phyloP scores from a whole-genome alignment of 2,888 invertebrate species.

The Tholera decimalis region DNA sequence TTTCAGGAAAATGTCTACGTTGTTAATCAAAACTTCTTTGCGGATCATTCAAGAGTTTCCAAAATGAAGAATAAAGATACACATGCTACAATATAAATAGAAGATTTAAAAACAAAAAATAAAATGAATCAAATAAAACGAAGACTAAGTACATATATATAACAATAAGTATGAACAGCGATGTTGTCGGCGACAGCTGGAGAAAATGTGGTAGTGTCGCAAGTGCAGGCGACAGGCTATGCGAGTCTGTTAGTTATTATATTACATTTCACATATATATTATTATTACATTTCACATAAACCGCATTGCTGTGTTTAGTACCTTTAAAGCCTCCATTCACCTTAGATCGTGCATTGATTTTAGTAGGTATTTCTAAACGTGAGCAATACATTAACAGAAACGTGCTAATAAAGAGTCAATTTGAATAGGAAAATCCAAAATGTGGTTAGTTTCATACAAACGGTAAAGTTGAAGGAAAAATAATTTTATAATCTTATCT shows the following conservation, averaged over 20 bases:
- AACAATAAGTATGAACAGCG: slow-evolving; percentile 5
- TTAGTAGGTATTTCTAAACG: slow-evolving; percentile 1
- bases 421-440: background rate
- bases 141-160: background rate
- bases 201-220: slow-evolving; percentile 31
- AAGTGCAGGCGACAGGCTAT: slow-evolving; percentile 10
- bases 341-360: slow-evolving; percentile 24
- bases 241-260: slow-evolving; percentile 17
- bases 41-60: background rate
- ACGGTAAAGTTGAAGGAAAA: background rate
- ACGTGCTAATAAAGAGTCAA: background rate
- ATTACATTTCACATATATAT: slow-evolving; percentile 30
- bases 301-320: slow-evolving; percentile 21
- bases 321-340: slow-evolving; percentile 11
- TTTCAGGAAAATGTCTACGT: slow-evolving; percentile 7
- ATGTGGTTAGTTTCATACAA: background rate
- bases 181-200: slow-evolving; percentile 2
- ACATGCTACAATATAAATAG: background rate
- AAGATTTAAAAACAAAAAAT: slow-evolving; percentile 1
- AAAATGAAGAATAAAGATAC: background rate
- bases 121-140: background rate
- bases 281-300: slow-evolving; percentile 28
- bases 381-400: background rate
- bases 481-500: slow-evolving; percentile 12
- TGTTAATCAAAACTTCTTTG: background rate